Percentiles rank a stretch among this genome's conserved stretches.
Conservation (phyloP, 2,797 vertebrate species). For the Coracias cyanogaster region DNA sequence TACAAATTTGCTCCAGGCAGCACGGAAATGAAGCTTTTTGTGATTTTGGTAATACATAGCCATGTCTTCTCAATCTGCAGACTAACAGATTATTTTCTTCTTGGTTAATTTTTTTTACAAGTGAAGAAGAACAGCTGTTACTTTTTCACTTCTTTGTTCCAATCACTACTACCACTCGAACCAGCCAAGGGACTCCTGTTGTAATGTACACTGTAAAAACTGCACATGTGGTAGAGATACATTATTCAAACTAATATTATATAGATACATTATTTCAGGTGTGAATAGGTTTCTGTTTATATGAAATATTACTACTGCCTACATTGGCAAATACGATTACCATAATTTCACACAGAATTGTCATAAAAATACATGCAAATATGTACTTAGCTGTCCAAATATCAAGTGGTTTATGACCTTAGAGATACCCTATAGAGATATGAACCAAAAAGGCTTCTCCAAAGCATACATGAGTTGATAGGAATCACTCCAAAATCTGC, state of each 20-base stretch:
- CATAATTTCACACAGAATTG: not conserved
- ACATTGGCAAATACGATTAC: not conserved
- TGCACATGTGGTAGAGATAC: not conserved
- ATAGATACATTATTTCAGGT: not conserved
- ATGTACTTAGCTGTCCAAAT: not conserved
- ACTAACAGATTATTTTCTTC: not conserved
- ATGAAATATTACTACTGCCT: not conserved
- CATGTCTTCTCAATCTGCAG: not conserved
- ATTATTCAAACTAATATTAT: not conserved
- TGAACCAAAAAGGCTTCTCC: not conserved
- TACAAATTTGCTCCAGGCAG: not conserved
- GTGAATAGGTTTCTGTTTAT: not conserved
- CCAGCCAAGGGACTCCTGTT: not conserved
- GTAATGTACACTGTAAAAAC: not conserved
- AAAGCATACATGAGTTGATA: not conserved
- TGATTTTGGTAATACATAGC: not conserved
- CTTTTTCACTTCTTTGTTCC: not conserved
- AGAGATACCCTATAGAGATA: not conserved
- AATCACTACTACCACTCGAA: not conserved
- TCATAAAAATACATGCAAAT: not conserved
- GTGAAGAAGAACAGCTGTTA: not conserved
- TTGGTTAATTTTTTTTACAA: not conserved
- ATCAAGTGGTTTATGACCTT: not conserved
- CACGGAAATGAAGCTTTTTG: not conserved
- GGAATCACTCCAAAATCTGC: not conserved